Conservation (phyloP, 1,140 invertebrate species). For the Meloidogyne chitwoodi region DNA sequence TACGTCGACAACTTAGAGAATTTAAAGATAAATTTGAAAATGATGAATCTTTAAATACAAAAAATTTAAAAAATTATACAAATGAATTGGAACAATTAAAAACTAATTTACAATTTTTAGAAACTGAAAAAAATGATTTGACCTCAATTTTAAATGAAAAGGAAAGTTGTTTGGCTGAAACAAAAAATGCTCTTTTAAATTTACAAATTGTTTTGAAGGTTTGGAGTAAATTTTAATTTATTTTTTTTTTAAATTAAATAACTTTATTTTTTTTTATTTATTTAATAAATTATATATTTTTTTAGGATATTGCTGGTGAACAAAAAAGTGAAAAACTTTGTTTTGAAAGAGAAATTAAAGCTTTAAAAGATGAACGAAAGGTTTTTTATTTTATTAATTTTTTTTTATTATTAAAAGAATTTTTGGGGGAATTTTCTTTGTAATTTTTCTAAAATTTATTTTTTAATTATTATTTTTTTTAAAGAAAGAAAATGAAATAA, state of each 20-base stretch:
- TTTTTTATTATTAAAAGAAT: too few species aligned
- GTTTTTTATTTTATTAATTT: neutral
- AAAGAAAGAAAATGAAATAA: neutral
- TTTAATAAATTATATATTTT: neutral
- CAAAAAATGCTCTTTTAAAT: conserved; percentile 28
- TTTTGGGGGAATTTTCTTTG: too few species aligned
- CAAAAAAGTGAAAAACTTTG: conserved; percentile 20
- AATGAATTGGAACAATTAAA: neutral
- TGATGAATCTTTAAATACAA: neutral
- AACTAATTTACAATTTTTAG: neutral
- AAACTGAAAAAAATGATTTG: neutral
- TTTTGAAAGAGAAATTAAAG: conserved; percentile 19
- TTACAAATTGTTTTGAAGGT: conserved; percentile 31
- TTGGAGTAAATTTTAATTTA: neutral
- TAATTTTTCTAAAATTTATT: too few species aligned
- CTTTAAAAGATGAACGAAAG: neutral
- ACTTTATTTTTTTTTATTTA: neutral
- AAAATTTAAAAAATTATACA: conserved; percentile 17
- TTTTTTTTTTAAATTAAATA: neutral
- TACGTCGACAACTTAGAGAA: conserved; percentile 27
- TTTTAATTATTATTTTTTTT: neutral
- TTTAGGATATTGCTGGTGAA: conserved; percentile 26
- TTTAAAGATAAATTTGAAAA: conserved; percentile 17
- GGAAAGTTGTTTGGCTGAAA: conserved; percentile 14
- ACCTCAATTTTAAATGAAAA: neutral